Base-by-base conservation (phyloP, 1,140 invertebrate species). In the Armadillidium nasatum region DNA sequence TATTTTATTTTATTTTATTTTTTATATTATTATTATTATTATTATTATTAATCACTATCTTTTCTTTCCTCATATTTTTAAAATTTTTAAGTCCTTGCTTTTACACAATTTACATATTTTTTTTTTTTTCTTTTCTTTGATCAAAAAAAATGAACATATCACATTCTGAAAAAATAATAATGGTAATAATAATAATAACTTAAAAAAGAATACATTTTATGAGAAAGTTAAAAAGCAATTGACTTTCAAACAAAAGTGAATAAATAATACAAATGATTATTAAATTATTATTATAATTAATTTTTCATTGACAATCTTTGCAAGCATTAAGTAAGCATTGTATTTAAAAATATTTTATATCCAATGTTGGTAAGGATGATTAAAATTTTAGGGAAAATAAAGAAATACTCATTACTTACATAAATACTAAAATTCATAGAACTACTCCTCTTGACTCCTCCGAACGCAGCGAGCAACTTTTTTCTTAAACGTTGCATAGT, bases 381-480 rank as follows among this genome's bases (percentile, higher is more conserved):
- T 33, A 3, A 33, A 33, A 3, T 33, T 33, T 33, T 33, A 33
- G 33, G 46, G 15, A 60, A 60, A 60, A 60, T 19, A 60, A 15
- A 19, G 46, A 10, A 9, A 50, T 50, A 19, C 50, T 19, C 3
- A 19, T 15, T 13, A 60, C 50, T 4, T 60, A 60, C 50, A 60
- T 60, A 60, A 60, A 60, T 60, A 13, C 50, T 60, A 60, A 60
- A 60, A 15, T 60, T 60, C 50, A 60, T 15, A 60, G 50, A 60
- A 13, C 80, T 81, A 82, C 33, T 95, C 94, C 86, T 98, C 96
- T 90, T 98, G 96, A 90, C 95, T 98, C 89, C 95, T 97, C 88
- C 96, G 89, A 83, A 99, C 96, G 89, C 95, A 98, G 85, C 93
- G 90, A 82, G 94, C 94, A 83, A 99, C 96, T 90, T 96, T 96